Base-by-base conservation (phyloP, 2,797 vertebrate species). In the Smutsia temminckii region DNA sequence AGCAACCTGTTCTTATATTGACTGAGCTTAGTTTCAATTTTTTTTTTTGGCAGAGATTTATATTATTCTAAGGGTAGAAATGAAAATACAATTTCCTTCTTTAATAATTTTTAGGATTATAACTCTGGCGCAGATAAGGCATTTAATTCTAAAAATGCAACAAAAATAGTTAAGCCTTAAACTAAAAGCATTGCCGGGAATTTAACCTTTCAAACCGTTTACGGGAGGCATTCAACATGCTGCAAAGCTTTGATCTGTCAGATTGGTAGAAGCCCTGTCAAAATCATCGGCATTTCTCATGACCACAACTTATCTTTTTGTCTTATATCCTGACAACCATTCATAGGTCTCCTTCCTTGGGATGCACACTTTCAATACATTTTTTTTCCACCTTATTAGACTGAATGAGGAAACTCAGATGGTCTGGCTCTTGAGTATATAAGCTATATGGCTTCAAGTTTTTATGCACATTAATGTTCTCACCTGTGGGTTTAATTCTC, bases 161-260 rank as follows among this genome's bases (percentile, higher is more conserved):
- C 34, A 64, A 37, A 84, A 93, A 53, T 11, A 90, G 7, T 17
- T 90, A 57, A 74, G 46, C 46, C 37, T 93, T 86, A 64, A 94
- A 66, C 51, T 80, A 79, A 72, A 68, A 63, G 5, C 55, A 32
- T 8, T 71, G 53, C 14, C 17, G 86, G 27, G 16, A 74, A 86
- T 69, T 66, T 89, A 81, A 61, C n/a, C 18, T 95, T 95, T 94
- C 61, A 69, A 46, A 69, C 32, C 69, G 34, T 91, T 95, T 94
- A 10, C 34, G 71, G 53, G 81, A 34, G 32, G 29, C 3, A 1
- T 46, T 51, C 71, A 40, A 9, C 17, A 55, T 0, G 27, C 12
- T 21, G 3, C 13, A 61, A 1, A 23, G 37, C 61, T 75, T 57
- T 16, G 27, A 27, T 34, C 46, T 29, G 23, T 63, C 25, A 79